These are phyloP conservation scores for Heteronetta atricapilla DNA, from an alignment of 2,113 vertebrate genomes.

Conservation along the genomic window DNA sequence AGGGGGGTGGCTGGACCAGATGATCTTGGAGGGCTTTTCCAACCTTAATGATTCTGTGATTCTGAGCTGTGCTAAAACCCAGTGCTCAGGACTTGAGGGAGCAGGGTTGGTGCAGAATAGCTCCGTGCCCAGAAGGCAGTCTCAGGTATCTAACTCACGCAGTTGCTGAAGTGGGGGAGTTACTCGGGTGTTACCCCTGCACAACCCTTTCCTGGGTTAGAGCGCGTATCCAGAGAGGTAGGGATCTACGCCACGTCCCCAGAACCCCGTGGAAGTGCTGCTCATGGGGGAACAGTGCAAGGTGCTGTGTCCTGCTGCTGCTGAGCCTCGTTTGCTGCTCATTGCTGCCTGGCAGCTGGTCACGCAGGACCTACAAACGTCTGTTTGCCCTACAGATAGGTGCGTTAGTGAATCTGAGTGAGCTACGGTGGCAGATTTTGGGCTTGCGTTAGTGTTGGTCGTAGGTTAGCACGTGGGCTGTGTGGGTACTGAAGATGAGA, in stretches of 20 bases:
- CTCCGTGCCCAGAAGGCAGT: background rate
- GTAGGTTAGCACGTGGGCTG: background rate
- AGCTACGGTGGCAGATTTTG: background rate
- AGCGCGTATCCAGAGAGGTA: background rate
- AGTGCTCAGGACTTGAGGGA: background rate
- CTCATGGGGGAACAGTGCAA: background rate
- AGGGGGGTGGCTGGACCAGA: no score
- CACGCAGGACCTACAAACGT: background rate
- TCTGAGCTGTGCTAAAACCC: background rate
- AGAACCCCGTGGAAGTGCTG: background rate
- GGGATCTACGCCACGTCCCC: background rate
- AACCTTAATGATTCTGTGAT: no score
- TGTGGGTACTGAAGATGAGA: background rate
- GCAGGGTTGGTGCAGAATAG: background rate
- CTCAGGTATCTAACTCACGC: fast-evolving
- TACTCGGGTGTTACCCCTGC: background rate
- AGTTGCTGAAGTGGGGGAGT: background rate
- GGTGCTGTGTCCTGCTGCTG: fast-evolving
- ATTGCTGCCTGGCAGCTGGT: background rate
- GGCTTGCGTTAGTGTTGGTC: background rate
- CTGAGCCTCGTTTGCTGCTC: no score
- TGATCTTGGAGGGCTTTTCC: no score
- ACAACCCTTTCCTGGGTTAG: background rate
- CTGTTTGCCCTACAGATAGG: background rate
- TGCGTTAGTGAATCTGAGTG: background rate